Base-by-base conservation (phyloP, 2,113 vertebrate species). In the Paratilapia polleni region DNA sequence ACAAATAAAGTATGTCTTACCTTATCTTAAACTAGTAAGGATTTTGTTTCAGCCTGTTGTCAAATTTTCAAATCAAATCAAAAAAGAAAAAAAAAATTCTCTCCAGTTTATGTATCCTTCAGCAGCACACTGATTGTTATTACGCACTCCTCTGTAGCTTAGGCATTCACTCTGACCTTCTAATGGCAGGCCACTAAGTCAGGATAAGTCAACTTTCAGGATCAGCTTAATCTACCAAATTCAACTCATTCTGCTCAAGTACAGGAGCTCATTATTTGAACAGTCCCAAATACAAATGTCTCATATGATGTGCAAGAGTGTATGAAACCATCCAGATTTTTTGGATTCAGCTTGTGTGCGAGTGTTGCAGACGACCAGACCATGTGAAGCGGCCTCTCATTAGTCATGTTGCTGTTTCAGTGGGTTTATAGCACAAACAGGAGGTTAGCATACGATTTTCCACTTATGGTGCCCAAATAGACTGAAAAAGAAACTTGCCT, bases 381-480 rank as follows among this genome's bases (percentile, higher is more conserved):
- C 76, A 56, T 36, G 73, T 78, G 49, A 85, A 85, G 86, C 75
- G 54, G 56, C 22, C 52, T 81, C 58, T 84, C 12, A 52, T 80
- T 91, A 83, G 76, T 73, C 4, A 47, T 49, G 63, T 76, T 8
- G 19, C 54, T 49, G 68, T 76, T 90, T 41, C 76, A 8, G 52
- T 86, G 62, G 7, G 75, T 88, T 92, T 88, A 86, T 81, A 83
- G 85, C 78, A 61, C 74, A 86, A 86, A 59, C 59, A 73, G 78
- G 75, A 84, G 34, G 68, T 74, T 74, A n/a, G 47, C 26, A 14
- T 28, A 15, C 15, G 9, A 15, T 28, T 6, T 49, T 70, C 66
- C 19, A 20, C 66, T 49, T 28, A 19, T 28, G 22, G 47, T 47
- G 8, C 24, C 43, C 43, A 20, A 49, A 70, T 43, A 43, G 4